These are phyloP conservation scores for Rhadina sibilatrix DNA, from an alignment of 2,113 vertebrate genomes.

Conservation along the genomic window DNA sequence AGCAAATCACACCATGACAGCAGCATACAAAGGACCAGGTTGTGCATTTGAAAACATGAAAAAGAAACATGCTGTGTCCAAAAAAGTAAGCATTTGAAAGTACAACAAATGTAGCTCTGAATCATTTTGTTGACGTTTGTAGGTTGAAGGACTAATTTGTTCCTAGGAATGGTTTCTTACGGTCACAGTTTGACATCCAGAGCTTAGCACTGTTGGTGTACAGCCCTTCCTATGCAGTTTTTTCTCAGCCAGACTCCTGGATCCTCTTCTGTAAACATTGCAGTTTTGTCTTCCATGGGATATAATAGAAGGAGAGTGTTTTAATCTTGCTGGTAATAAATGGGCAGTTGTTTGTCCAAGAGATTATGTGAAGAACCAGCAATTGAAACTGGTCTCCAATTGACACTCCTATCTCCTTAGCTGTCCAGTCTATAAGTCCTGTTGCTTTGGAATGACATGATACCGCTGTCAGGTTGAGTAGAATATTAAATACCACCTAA, in stretches of 20 bases:
- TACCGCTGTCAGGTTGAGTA: neutral
- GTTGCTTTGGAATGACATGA: neutral
- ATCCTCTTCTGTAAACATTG: neutral
- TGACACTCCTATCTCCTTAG: neutral
- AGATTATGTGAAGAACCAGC: neutral
- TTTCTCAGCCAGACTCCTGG: neutral
- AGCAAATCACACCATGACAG: neutral
- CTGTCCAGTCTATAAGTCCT: neutral
- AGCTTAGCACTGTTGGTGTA: neutral
- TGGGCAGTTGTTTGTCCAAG: neutral
- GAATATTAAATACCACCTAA: neutral
- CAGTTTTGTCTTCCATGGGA: neutral
- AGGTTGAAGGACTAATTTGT: neutral
- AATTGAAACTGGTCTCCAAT: neutral
- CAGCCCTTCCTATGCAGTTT: neutral
- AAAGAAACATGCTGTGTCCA: neutral
- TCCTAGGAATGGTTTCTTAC: neutral
- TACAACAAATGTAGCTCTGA: neutral
- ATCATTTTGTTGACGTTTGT: neutral
- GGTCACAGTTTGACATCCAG: neutral
- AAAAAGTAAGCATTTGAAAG: neutral
- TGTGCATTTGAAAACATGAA: neutral
- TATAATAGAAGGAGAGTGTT: neutral
- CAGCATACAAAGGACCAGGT: neutral
- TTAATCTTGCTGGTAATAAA: neutral